phyloP scores from a whole-genome alignment of 2,797 vertebrate genomes.

The Hippocampus kuda region DNA sequence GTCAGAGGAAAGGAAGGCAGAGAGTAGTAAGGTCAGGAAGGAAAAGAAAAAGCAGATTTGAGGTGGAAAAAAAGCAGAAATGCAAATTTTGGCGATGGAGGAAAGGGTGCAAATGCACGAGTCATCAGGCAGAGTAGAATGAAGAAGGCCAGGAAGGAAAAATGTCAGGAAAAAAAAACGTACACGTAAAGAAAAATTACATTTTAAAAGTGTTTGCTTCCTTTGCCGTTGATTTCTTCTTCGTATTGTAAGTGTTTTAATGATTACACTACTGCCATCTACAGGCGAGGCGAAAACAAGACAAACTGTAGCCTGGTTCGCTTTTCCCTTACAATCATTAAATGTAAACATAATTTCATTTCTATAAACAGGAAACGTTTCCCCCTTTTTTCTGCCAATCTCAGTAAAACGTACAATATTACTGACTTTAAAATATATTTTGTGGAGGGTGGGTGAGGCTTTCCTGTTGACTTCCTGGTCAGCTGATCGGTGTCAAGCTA shows the following conservation, averaged over 20 bases:
- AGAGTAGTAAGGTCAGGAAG: too few species aligned
- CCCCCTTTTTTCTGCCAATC: background rate
- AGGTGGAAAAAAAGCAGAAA: too few species aligned
- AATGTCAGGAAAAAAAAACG: too few species aligned
- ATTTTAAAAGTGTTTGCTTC: too few species aligned
- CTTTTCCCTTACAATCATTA: background rate
- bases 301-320: background rate
- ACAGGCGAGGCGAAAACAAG: background rate
- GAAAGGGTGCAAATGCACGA: too few species aligned
- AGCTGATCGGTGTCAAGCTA: constrained; percentile 37
- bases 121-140: too few species aligned
- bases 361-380: background rate
- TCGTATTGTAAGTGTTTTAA: fast-evolving
- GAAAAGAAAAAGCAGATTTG: too few species aligned
- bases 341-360: background rate
- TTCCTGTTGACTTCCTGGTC: constrained; percentile 41
- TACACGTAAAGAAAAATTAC: too few species aligned
- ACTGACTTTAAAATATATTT: background rate
- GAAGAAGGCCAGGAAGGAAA: too few species aligned
- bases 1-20: too few species aligned
- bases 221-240: constrained; percentile 5
- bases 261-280: constrained; percentile 29
- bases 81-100: too few species aligned
- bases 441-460: background rate
- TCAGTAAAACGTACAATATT: background rate